phyloP scores from a whole-genome alignment of 2,888 invertebrate genomes.

The Dryococelus australis region DNA sequence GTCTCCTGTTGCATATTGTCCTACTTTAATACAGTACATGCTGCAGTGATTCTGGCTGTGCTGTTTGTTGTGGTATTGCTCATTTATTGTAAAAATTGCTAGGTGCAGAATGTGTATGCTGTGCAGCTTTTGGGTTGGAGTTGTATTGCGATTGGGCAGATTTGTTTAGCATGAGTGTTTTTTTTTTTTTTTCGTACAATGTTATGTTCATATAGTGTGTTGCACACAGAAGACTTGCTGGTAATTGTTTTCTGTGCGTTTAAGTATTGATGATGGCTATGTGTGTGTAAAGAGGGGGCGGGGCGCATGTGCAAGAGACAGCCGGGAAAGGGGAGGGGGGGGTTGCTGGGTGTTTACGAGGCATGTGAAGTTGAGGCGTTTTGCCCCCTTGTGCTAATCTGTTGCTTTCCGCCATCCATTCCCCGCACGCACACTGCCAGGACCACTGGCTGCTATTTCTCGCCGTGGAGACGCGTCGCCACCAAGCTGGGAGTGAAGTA shows the following conservation, averaged over 20 bases:
- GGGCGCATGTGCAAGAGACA: conserved; percentile 7
- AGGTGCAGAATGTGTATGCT: background rate
- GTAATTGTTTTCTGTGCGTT: background rate
- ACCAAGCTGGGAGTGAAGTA: conserved; percentile 95
- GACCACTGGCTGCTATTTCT: conserved; percentile 63
- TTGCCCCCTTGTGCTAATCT: conserved; percentile 56
- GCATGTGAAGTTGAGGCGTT: conserved; percentile 35
- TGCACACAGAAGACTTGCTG: background rate
- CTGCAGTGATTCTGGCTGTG: background rate
- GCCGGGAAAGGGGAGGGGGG: background rate
- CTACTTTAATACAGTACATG: background rate
- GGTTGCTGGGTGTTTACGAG: background rate
- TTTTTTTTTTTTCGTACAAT: no score
- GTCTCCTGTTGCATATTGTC: background rate
- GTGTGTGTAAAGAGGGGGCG: background rate
- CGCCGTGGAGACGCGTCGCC: conserved; percentile 93
- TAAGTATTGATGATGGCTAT: background rate
- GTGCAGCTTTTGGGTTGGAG: background rate
- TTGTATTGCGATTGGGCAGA: background rate
- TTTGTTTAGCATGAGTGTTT: background rate
- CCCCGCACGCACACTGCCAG: conserved; percentile 49
- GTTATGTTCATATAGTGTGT: no score
- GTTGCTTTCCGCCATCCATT: conserved; percentile 56
- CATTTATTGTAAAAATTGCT: background rate
- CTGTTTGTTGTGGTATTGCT: background rate